A percentile compares a stretch with the other conserved stretches of the same genome.
These are phyloP conservation scores for Turdus rufiventris DNA, from an alignment of 2,113 vertebrate species.

Conservation along the genomic window DNA sequence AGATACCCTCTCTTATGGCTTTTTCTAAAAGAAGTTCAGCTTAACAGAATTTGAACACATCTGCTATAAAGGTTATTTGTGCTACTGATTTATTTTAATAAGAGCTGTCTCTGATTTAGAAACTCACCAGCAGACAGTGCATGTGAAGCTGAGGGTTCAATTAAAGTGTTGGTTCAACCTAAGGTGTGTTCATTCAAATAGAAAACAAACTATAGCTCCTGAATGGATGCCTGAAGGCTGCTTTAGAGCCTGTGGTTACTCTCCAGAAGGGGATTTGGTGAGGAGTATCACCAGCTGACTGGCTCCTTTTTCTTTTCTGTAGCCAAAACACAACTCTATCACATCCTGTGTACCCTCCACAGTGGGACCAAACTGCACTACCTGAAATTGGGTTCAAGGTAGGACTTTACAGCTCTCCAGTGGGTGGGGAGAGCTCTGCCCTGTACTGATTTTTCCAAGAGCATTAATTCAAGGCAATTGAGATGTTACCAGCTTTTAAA, in stretches of 20 bases:
- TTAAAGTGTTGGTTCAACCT: neutral
- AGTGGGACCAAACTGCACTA: conserved; percentile 52
- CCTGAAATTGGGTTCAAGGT: conserved; percentile 55
- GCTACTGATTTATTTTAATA: neutral
- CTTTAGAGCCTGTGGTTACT: fast-evolving
- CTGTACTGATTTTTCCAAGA: neutral
- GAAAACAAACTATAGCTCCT: neutral
- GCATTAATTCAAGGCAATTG: neutral
- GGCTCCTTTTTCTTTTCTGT: neutral
- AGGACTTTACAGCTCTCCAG: neutral
- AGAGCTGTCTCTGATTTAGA: neutral
- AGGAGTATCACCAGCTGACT: neutral
- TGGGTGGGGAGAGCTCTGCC: neutral
- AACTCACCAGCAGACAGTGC: neutral
- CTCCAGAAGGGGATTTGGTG: neutral
- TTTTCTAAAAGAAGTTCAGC: neutral
- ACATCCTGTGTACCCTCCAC: neutral
- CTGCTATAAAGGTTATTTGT: neutral
- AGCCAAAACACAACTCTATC: neutral
- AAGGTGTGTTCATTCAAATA: neutral
- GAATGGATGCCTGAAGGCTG: neutral
- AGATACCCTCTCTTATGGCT: fast-evolving
- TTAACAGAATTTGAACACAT: neutral
- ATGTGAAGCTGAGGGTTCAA: neutral
- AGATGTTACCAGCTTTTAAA: neutral